Evolutionary conservation across 2,888 invertebrate genomes (phyloP), one percentile per base, ranked within the genome.

Genomic region (Octonoba sinensis): DNA sequence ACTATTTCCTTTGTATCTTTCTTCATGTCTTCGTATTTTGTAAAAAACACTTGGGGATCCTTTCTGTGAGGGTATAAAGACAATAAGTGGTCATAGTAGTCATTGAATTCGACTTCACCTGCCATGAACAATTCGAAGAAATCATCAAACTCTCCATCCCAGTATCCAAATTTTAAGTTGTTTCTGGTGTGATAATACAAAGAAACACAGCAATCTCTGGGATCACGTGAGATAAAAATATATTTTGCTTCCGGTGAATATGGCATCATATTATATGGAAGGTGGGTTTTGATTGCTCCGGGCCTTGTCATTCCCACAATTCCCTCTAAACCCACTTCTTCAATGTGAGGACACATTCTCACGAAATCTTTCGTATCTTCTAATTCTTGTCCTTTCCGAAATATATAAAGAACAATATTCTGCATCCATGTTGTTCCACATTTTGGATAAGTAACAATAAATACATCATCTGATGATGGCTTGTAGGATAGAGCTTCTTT

Each of bases 181-280:
- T 65, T 44, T 27, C 46, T 69, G 11, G 82, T 76, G 44, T 88
- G 89, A 84, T 89, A 87, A 84, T 86, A 90, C 76, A 87, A 89
- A 1, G 89, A 89, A 4, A 90, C 89, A 3, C 87, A 87, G 4
- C 87, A 87, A 85, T 90, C 90, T 84, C 89, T 89, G 0, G 90
- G 89, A 84, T 90, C 89, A 56, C 90, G 87, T 6, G 88, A 87
- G 24, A 90, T 87, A 85, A 89, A 90, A 49, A 90, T 87, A 62
- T 85, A 85, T 36, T 84, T 84, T 4, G 86, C 77, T 20, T 84
- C 67, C 1, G 82, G 66, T 3, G 81, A 72, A 18, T 83, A 73
- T 0, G 84, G 84, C 54, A 84, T 27, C 4, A 73, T 57, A 4
- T 70, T 46, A 56, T 73, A 84, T 1, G 87, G 87, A 0, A 88